Evolutionary conservation across 2,888 invertebrate species (phyloP).

Genomic region (Tupiocoris notatus): DNA sequence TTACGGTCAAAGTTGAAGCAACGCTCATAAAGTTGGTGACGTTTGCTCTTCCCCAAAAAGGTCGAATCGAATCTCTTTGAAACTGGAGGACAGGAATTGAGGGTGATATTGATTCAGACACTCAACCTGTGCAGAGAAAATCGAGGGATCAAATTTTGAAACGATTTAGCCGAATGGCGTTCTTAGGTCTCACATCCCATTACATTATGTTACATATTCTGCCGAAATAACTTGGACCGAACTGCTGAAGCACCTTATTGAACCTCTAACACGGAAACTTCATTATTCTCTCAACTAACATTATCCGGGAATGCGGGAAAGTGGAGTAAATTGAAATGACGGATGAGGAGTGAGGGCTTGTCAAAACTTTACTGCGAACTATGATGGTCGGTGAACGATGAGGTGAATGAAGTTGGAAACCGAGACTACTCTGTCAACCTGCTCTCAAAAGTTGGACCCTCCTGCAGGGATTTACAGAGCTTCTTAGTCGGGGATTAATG

Average conservation of each 20-base stretch:
- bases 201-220: too few species aligned
- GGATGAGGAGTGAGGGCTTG: not conserved
- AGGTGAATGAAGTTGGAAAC: not conserved
- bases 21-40: conserved; percentile 22
- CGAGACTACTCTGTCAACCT: not conserved
- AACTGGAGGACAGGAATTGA: not conserved
- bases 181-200: too few species aligned
- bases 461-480: not conserved
- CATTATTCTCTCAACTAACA: not conserved
- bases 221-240: too few species aligned
- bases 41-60: not conserved
- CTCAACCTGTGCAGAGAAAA: too few species aligned
- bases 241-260: not conserved
- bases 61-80: not conserved
- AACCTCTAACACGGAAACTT: not conserved
- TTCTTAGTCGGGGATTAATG: not conserved
- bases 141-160: too few species aligned
- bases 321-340: not conserved
- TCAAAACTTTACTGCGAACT: not conserved
- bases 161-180: too few species aligned
- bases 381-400: not conserved
- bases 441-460: not conserved
- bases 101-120: too few species aligned
- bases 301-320: not conserved
- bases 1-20: conserved; percentile 24